Base-by-base conservation (phyloP, 2,113 vertebrate genomes). In the Hemiprocne comata region DNA sequence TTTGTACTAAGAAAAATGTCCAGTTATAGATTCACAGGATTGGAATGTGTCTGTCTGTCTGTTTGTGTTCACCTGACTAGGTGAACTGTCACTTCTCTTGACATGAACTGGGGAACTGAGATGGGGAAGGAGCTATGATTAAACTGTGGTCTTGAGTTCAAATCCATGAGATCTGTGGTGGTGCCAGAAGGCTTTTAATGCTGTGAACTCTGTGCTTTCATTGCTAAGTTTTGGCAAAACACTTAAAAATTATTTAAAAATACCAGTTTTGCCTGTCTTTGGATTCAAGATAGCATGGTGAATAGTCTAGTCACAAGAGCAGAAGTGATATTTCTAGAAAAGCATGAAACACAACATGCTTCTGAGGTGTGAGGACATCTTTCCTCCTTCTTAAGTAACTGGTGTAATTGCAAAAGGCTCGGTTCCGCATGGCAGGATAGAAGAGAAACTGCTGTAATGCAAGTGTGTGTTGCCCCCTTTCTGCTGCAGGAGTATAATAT, bases 401-500 rank as follows among this genome's bases (percentile, higher is more conserved):
- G 7, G 2, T 86, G n/a, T 81, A 16, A 62, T 66, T 82, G 46
- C 69, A 70, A 46, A 81, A 34, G 28, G 62, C 19, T 71, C 1
- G 1, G 3, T 40, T 73, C 20, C 26, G 83, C 9, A 19, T 36
- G 29, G n/a, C 33, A 79, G 81, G 25, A 55, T 80, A 44, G 44
- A 78, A 72, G 36, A 79, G 36, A 38, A 82, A 38, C 42, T 89
- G 61, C 70, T 55, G 26, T 31, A 79, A 50, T 69, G 40, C 53
- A 71, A 85, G 48, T 67, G 25, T 74, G 42, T 91, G 55, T 95
- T 96, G 91, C 81, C 84, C 85, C 65, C 73, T 94, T 94, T 81
- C 79, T 95, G 91, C 36, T 95, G 65, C n/a, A 71, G 65, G 51
- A 60, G 36, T 71, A 26, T 62, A 36, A 38, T 40, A 71, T 65